Percentiles rank a stretch among this genome's conserved stretches.
These are phyloP conservation scores for Megalonaias nervosa DNA, from an alignment of 1,140 invertebrate genomes.

Conservation along the genomic window DNA sequence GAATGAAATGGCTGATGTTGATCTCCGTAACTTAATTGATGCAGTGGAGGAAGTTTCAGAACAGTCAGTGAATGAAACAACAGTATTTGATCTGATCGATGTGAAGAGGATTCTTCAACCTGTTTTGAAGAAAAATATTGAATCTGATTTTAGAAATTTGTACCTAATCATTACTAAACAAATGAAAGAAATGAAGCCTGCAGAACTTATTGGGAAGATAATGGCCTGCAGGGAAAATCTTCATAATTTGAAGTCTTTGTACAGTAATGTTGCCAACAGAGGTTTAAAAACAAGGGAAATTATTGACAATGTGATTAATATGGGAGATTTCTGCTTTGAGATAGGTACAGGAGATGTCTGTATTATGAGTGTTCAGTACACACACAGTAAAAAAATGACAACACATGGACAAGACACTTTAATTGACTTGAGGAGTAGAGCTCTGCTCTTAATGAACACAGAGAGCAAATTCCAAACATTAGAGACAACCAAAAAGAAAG, in stretches of 20 bases:
- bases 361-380: slow-evolving; percentile 4
- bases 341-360: slow-evolving; percentile 5
- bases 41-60: slow-evolving; percentile 48
- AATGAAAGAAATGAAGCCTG: neutral
- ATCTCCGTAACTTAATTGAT: slow-evolving; percentile 41
- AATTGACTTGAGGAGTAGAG: slow-evolving; percentile 30
- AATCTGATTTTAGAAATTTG: neutral
- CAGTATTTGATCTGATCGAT: slow-evolving; percentile 35
- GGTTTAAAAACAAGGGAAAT: slow-evolving; percentile 39
- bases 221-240: slow-evolving; percentile 23
- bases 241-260: slow-evolving; percentile 36
- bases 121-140: neutral
- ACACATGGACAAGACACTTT: neutral
- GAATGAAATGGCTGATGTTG: slow-evolving; percentile 17
- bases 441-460: too few relatives aligned
- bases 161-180: slow-evolving; percentile 9
- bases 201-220: slow-evolving; percentile 29
- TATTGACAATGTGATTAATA: slow-evolving; percentile 16
- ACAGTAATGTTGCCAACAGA: slow-evolving; percentile 37
- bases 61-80: slow-evolving; percentile 32
- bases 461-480: too few relatives aligned
- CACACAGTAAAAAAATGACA: neutral
- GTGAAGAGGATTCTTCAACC: slow-evolving; percentile 25
- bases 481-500: too few relatives aligned
- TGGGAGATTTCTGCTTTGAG: slow-evolving; percentile 4